These are phyloP conservation scores for Cynopterus brachyotis DNA, from an alignment of 2,113 vertebrate genomes.

Conservation along the genomic window DNA sequence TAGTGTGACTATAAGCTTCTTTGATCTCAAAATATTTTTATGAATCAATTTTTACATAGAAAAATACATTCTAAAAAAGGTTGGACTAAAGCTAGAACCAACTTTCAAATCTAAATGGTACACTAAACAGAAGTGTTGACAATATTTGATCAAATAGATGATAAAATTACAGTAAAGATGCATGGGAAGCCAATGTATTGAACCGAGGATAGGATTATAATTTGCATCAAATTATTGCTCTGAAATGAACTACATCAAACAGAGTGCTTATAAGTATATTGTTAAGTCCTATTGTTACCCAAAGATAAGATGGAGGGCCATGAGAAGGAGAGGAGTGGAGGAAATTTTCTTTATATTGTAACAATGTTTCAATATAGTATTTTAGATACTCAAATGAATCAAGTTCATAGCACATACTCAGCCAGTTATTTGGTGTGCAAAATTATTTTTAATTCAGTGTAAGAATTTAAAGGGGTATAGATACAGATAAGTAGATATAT, in stretches of 20 bases:
- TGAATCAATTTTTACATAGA: not conserved
- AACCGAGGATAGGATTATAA: not conserved
- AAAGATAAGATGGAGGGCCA: not conserved
- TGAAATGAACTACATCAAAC: not conserved
- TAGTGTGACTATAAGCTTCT: not conserved
- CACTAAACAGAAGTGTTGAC: not conserved
- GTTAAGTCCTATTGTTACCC: not conserved
- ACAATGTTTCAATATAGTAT: not conserved
- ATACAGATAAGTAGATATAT: not conserved
- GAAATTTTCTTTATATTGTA: not conserved
- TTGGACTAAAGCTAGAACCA: not conserved
- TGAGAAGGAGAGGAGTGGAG: not conserved
- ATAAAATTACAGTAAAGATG: not conserved
- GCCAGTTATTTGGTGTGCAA: not conserved
- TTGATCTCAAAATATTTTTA: conserved; percentile 5
- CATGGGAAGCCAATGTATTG: not conserved
- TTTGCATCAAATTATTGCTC: not conserved
- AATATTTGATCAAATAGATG: not conserved
- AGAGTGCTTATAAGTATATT: not conserved
- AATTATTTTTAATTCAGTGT: not conserved
- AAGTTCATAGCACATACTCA: not conserved
- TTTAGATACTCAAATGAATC: not conserved
- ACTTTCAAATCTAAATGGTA: not conserved
- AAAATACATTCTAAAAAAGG: not conserved
- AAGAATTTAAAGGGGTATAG: not conserved